Conservation (phyloP, 2,888 invertebrate genomes). For the Epirrhoe alternata region DNA sequence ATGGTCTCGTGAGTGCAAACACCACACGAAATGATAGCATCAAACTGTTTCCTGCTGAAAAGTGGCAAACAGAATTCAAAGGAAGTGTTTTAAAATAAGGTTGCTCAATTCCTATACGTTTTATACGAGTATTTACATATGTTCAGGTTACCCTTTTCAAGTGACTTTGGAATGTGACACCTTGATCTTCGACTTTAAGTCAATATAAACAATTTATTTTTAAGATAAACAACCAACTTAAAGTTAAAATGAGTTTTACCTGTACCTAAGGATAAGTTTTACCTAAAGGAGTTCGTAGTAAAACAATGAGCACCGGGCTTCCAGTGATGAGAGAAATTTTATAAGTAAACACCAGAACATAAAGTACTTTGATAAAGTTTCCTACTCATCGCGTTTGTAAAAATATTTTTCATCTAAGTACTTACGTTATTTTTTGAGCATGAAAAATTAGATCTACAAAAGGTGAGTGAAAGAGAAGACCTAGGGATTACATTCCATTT, state of each 20-base stretch:
- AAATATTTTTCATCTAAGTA: background rate
- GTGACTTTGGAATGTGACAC: too few relatives aligned
- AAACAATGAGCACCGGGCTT: slow-evolving; percentile 16
- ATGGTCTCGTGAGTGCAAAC: background rate
- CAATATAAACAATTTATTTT: background rate
- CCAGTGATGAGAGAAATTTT: slow-evolving; percentile 9
- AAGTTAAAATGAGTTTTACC: slow-evolving; percentile 30
- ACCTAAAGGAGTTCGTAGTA: slow-evolving; percentile 12
- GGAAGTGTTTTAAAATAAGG: background rate
- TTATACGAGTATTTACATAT: too few relatives aligned
- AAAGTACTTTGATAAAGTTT: slow-evolving; percentile 12
- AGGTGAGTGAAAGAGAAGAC: too few relatives aligned
- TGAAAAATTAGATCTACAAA: too few relatives aligned
- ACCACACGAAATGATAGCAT: slow-evolving; percentile 2
- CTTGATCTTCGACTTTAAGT: background rate
- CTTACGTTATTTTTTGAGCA: background rate
- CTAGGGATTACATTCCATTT: too few relatives aligned
- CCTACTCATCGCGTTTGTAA: background rate
- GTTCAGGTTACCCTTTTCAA: too few relatives aligned
- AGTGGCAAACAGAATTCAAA: background rate
- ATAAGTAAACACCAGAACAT: slow-evolving; percentile 9
- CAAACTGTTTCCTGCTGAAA: slow-evolving; percentile 4
- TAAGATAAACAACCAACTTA: slow-evolving; percentile 12
- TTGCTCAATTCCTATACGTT: background rate
- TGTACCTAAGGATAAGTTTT: background rate